A percentile compares a stretch with the other conserved stretches of the same genome.
phyloP scores from a whole-genome alignment of 2,113 vertebrate species.

The Suncus etruscus region DNA sequence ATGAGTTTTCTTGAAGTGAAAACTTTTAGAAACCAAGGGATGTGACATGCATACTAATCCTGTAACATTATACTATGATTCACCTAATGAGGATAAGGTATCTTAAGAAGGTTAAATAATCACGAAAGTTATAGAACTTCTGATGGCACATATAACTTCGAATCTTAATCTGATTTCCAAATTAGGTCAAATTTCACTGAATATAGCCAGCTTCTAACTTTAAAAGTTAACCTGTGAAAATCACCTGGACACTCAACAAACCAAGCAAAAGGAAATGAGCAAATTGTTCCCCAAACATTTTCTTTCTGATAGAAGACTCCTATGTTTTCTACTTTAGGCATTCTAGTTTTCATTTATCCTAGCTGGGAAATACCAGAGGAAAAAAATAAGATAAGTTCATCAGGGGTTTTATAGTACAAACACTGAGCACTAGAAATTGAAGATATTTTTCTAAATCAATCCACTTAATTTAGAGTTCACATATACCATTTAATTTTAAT shows the following conservation, averaged over 20 bases:
- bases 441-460: no score
- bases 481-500: no score
- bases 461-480: no score
- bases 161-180: background rate
- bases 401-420: background rate
- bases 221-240: background rate
- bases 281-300: background rate
- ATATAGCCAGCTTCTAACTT: rapidly evolving
- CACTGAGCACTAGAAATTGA: no score
- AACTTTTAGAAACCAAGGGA: background rate
- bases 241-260: background rate
- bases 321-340: background rate
- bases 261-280: background rate
- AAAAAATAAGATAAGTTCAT: background rate
- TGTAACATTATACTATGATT: background rate
- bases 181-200: background rate
- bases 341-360: background rate
- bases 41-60: background rate
- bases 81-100: background rate
- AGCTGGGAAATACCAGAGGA: background rate
- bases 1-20: conserved; percentile 17
- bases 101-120: conserved; percentile 23
- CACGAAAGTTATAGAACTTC: background rate
- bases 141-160: background rate
- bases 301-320: background rate